Evolutionary conservation across 2,113 vertebrate genomes (phyloP).

Genomic region (Oryzias javanicus): DNA sequence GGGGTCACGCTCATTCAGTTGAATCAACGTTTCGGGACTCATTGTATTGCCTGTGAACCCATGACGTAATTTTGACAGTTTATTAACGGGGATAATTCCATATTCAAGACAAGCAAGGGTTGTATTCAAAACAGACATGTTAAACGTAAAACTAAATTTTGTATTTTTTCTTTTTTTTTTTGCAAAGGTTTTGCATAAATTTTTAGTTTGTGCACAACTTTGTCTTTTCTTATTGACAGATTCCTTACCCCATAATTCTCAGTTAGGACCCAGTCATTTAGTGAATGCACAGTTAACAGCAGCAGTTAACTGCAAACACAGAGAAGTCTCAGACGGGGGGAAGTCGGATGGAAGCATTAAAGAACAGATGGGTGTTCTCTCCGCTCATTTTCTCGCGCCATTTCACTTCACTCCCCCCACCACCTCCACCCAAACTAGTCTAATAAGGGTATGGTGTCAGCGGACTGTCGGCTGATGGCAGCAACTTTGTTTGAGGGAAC

Average conservation of each 20-base stretch:
- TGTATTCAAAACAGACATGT: too few species aligned
- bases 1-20: too few species aligned
- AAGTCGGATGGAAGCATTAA: conserved; percentile 34
- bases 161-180: too few species aligned
- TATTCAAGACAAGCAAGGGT: too few species aligned
- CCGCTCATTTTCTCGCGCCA: conserved; percentile 42
- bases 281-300: conserved; percentile 62
- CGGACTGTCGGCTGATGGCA: conserved; percentile 46
- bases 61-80: too few species aligned
- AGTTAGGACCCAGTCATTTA: conserved; percentile 71
- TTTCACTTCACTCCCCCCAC: conserved; percentile 37
- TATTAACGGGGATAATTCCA: too few species aligned
- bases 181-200: too few species aligned
- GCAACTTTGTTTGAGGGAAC: conserved; percentile 56
- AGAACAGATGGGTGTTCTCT: conserved; percentile 53
- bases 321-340: conserved; percentile 62
- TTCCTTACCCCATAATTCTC: conserved; percentile 10
- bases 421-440: conserved; percentile 45
- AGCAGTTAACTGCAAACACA: conserved; percentile 67
- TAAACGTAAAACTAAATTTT: too few species aligned
- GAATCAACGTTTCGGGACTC: too few species aligned
- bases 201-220: too few species aligned
- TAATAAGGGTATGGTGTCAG: conserved; percentile 53
- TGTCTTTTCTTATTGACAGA: too few species aligned
- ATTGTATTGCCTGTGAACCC: too few species aligned